Evolutionary conservation across 1,140 invertebrate genomes (phyloP).

Genomic region (Lasaia peninsularis): DNA sequence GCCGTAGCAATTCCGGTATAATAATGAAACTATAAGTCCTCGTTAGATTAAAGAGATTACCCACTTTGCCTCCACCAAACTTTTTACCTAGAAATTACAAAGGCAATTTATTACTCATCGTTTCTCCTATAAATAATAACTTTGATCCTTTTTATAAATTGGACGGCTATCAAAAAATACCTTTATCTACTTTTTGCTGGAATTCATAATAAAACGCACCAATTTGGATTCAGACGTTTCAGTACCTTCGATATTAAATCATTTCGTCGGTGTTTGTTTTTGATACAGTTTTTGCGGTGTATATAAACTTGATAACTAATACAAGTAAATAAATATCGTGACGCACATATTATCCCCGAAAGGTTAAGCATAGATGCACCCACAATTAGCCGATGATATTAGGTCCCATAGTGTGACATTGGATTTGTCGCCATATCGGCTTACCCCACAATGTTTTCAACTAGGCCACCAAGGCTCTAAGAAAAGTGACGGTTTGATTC

Average conservation of each 20-base stretch:
- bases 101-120: constrained; percentile 16
- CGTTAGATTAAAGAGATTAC: background rate
- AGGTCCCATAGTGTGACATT: too few relatives aligned
- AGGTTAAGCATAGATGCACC: too few relatives aligned
- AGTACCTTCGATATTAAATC: constrained; percentile 15
- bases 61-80: background rate
- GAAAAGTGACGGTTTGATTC: too few relatives aligned
- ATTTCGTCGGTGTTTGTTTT: too few relatives aligned
- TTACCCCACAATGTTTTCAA: too few relatives aligned
- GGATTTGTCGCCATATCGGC: too few relatives aligned
- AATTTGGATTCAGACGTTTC: constrained; percentile 1
- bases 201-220: constrained; percentile 16
- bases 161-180: constrained; percentile 15
- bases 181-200: constrained; percentile 17
- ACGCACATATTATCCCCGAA: too few relatives aligned
- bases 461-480: too few relatives aligned
- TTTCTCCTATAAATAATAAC: constrained; percentile 16
- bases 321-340: too few relatives aligned
- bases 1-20: background rate
- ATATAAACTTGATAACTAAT: too few relatives aligned
- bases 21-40: background rate
- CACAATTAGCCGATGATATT: too few relatives aligned
- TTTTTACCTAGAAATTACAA: constrained; percentile 10
- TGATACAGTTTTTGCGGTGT: too few relatives aligned
- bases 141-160: constrained; percentile 20